Percentiles rank a stretch among this genome's conserved stretches.
Evolutionary conservation across 92 coral and sea anemone species (phyloP).

Genomic region (Ricordea florida): DNA sequence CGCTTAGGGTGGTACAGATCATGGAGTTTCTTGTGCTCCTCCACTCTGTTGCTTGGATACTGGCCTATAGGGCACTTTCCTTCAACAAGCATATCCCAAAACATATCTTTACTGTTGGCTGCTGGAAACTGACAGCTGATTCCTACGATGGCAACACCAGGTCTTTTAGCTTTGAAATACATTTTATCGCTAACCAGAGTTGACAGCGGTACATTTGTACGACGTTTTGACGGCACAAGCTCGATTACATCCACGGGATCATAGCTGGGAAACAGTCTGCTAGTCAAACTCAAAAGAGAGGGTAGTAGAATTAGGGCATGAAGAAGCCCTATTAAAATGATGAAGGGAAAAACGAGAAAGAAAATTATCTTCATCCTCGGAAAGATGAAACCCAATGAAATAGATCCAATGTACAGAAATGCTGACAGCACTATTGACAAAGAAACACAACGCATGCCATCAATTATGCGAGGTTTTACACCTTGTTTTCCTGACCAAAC

Average conservation of each 20-base stretch:
- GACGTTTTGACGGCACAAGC: no score
- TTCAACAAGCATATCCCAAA: conserved; percentile 56
- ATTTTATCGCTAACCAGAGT: no score
- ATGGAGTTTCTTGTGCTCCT: no score
- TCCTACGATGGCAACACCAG: conserved; percentile 45
- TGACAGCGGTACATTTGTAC: no score
- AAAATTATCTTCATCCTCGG: neutral
- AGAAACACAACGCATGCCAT: neutral
- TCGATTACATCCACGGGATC: no score
- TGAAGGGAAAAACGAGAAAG: neutral
- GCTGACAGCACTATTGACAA: neutral
- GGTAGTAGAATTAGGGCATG: neutral
- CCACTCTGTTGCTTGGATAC: no score
- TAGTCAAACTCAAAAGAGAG: no score
- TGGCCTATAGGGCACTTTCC: no score
- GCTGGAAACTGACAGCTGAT: conserved; percentile 57
- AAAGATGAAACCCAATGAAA: conserved; percentile 33
- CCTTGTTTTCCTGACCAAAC: neutral
- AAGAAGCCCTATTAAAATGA: neutral
- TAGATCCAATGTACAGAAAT: neutral
- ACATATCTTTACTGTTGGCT: conserved; percentile 39
- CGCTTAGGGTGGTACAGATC: no score
- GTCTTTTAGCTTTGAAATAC: no score
- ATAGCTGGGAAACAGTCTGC: no score
- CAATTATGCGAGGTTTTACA: neutral